Conservation (phyloP, 30 jellyfish, hydroid and myxozoan genomes). For the Haliclystus octoradiatus region DNA sequence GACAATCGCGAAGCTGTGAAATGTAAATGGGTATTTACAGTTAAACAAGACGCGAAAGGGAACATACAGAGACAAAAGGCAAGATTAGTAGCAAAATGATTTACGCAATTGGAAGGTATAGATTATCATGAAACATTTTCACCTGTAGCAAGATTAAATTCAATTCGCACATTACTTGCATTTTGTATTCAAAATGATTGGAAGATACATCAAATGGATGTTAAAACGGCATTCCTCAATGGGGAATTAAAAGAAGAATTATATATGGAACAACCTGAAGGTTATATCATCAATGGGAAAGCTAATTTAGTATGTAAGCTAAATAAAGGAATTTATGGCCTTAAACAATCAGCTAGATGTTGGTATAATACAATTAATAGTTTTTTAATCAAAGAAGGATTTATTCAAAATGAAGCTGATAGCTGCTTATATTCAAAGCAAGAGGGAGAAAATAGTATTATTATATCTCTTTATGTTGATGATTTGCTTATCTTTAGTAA, state of each 20-base stretch:
- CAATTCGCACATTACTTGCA: conserved; percentile 24
- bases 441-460: too few relatives aligned
- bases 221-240: conserved; percentile 22
- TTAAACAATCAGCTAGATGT: too few relatives aligned
- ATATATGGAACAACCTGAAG: conserved; percentile 58
- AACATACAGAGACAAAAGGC: neutral
- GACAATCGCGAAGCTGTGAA: conserved; percentile 7
- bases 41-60: neutral
- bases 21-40: conserved; percentile 1
- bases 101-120: neutral
- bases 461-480: too few relatives aligned
- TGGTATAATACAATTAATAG: too few relatives aligned
- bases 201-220: conserved; percentile 37
- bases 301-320: too few relatives aligned
- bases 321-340: too few relatives aligned
- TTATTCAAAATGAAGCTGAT: too few relatives aligned
- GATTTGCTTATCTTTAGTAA: too few relatives aligned
- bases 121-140: too few relatives aligned
- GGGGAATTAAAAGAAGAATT: conserved; percentile 41
- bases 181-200: conserved; percentile 7
- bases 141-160: conserved; percentile 22
- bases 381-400: too few relatives aligned
- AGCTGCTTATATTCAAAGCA: too few relatives aligned
- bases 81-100: neutral
- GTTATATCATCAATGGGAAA: conserved; percentile 14